phyloP scores from a whole-genome alignment of 2,888 invertebrate genomes.

The Ophion obscuratus region DNA sequence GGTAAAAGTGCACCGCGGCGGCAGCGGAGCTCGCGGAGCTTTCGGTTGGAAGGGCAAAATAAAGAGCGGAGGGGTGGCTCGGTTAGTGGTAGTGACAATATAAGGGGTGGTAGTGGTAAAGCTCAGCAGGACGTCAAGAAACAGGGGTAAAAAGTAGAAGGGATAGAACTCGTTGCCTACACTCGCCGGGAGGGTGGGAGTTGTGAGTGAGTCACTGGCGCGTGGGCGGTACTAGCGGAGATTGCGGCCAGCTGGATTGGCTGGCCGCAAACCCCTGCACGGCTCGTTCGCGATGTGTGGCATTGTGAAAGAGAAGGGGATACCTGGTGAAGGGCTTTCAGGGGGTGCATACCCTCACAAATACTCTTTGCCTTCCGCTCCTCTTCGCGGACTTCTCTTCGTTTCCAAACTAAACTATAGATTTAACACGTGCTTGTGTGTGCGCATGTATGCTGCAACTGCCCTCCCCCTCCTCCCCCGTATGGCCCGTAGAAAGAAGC shows the following conservation, averaged over 20 bases:
- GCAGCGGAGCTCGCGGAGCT: constrained; percentile 26
- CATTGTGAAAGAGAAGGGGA: constrained; percentile 57
- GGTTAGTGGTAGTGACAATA: constrained; percentile 67
- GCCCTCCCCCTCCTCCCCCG: constrained; percentile 37
- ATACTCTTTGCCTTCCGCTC: constrained; percentile 56
- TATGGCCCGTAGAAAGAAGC: constrained; percentile 50
- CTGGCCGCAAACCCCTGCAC: constrained; percentile 77
- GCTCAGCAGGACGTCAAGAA: constrained; percentile 57
- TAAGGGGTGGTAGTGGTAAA: constrained; percentile 67
- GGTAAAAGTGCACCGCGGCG: constrained; percentile 47
- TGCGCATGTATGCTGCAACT: constrained; percentile 1
- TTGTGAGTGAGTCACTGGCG: constrained; percentile 78
- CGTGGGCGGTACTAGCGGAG: constrained; percentile 81
- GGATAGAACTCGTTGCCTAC: constrained; percentile 62
- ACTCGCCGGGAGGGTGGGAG: constrained; percentile 65
- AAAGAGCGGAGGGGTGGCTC: constrained; percentile 62
- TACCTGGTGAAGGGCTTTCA: constrained; percentile 58
- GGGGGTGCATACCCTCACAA: constrained; percentile 66
- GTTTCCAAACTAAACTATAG: constrained; percentile 36
- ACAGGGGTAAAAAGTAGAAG: constrained; percentile 74
- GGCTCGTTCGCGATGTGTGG: constrained; percentile 69
- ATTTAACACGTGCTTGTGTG: constrained; percentile 10
- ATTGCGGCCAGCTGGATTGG: constrained; percentile 81
- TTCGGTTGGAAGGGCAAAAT: constrained; percentile 69
- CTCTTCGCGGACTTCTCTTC: constrained; percentile 21